phyloP scores from a whole-genome alignment of 2,113 vertebrate genomes.

The Turnix velox region DNA sequence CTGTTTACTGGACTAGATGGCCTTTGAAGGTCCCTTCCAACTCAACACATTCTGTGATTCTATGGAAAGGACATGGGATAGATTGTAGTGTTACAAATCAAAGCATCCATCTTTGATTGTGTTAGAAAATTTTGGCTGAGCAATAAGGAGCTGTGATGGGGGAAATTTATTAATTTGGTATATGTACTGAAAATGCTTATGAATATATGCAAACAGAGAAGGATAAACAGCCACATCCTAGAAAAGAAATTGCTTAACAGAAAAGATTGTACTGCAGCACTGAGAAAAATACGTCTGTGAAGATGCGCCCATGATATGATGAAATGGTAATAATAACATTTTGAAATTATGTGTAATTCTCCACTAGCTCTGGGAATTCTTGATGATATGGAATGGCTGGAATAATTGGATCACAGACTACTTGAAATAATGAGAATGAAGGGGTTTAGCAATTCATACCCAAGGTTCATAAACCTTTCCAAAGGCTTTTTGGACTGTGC shows the following conservation, averaged over 20 bases:
- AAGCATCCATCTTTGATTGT: background rate
- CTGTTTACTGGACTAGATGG: too few species aligned
- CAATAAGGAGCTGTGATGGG: background rate
- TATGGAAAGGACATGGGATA: background rate
- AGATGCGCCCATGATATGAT: background rate
- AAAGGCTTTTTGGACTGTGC: background rate
- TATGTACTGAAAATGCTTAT: background rate
- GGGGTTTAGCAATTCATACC: background rate
- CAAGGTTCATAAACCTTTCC: too few species aligned
- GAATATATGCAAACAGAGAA: background rate
- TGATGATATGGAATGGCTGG: background rate
- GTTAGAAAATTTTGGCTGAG: background rate
- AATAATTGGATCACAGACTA: background rate
- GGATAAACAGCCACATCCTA: background rate
- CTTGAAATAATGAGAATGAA: background rate
- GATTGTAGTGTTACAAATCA: accelerated
- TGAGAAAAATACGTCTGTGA: background rate
- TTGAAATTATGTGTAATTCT: background rate
- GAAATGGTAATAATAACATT: background rate
- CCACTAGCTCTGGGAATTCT: background rate
- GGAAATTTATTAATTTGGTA: accelerated
- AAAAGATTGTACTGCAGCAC: background rate
- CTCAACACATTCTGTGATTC: too few species aligned
- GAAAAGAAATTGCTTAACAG: background rate
- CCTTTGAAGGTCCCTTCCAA: too few species aligned